A percentile compares a stretch with the other conserved stretches of the same genome.
Conservation (phyloP, 2,888 invertebrate species). For the Hypena proboscidalis region DNA sequence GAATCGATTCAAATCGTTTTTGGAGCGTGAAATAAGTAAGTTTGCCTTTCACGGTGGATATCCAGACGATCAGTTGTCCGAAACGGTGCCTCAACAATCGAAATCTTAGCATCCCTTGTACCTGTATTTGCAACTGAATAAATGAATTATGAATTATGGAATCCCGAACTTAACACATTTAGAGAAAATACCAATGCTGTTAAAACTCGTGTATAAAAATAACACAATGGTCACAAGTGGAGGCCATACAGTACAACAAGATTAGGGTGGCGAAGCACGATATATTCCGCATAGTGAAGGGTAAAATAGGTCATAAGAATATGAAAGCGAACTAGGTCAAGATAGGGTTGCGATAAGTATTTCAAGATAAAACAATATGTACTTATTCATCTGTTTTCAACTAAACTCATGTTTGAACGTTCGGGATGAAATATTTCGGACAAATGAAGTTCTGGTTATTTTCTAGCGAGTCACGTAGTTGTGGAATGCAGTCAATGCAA, state of each 20-base stretch:
- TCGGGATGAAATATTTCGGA: conserved; percentile 67
- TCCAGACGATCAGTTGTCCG: conserved; percentile 80
- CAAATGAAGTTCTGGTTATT: conserved; percentile 77
- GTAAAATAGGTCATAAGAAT: conserved; percentile 68
- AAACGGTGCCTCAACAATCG: conserved; percentile 50
- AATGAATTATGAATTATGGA: too few relatives aligned
- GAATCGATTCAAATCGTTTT: conserved; percentile 42
- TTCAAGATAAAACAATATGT: conserved; percentile 54
- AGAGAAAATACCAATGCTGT: conserved; percentile 28
- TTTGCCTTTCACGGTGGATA: conserved; percentile 52
- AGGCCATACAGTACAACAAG: conserved; percentile 58
- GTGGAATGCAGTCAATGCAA: conserved; percentile 76
- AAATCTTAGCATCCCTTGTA: too few relatives aligned
- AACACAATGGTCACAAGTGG: conserved; percentile 44
- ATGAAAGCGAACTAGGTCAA: conserved; percentile 70
- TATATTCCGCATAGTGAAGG: conserved; percentile 57
- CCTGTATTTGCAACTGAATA: too few relatives aligned
- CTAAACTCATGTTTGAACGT: conserved; percentile 28
- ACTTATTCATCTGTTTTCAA: conserved; percentile 21
- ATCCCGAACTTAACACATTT: conserved; percentile 36
- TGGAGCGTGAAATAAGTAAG: conserved; percentile 43
- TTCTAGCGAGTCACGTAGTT: conserved; percentile 67
- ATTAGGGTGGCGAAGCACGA: conserved; percentile 59
- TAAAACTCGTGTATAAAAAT: conserved; percentile 30
- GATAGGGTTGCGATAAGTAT: conserved; percentile 61